Conservation (phyloP, 2,113 vertebrate genomes). For the Microcebus ravelobensis region DNA sequence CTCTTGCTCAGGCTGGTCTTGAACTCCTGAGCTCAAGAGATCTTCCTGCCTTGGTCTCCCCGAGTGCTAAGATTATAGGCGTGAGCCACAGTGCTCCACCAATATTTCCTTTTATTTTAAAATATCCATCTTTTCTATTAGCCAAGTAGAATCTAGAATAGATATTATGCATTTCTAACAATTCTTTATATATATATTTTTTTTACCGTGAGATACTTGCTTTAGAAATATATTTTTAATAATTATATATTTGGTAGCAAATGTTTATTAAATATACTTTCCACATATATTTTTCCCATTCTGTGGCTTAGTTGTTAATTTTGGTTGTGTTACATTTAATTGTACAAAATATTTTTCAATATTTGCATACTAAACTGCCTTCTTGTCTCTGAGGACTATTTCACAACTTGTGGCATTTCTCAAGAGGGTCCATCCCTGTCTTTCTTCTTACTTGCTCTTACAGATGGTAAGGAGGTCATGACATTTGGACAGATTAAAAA, state of each 20-base stretch:
- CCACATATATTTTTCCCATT: conserved; percentile 19
- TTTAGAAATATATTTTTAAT: neutral
- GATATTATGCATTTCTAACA: conserved; percentile 22
- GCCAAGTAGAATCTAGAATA: neutral
- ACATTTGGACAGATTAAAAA: conserved; percentile 30
- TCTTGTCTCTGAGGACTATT: neutral
- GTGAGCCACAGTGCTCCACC: too few species aligned
- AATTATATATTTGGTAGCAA: conserved; percentile 26
- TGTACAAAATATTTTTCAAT: conserved; percentile 20
- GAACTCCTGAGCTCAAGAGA: too few species aligned
- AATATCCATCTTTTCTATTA: conserved; percentile 6
- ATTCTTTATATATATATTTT: neutral
- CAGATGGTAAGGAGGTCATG: neutral
- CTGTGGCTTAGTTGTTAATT: conserved; percentile 45
- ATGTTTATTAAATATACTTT: conserved; percentile 50
- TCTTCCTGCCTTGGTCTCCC: too few species aligned
- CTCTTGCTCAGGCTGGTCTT: too few species aligned
- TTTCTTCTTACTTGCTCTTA: neutral
- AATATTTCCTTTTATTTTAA: conserved; percentile 37
- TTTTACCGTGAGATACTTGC: too few species aligned
- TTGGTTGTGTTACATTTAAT: conserved; percentile 25
- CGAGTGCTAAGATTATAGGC: too few species aligned
- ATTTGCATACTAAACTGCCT: conserved; percentile 13
- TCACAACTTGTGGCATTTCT: neutral
- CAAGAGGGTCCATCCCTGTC: neutral